Evolutionary conservation across 2,113 vertebrate species (phyloP), one percentile per base, ranked within the genome.

Genomic region (Nothobranchius furzeri): DNA sequence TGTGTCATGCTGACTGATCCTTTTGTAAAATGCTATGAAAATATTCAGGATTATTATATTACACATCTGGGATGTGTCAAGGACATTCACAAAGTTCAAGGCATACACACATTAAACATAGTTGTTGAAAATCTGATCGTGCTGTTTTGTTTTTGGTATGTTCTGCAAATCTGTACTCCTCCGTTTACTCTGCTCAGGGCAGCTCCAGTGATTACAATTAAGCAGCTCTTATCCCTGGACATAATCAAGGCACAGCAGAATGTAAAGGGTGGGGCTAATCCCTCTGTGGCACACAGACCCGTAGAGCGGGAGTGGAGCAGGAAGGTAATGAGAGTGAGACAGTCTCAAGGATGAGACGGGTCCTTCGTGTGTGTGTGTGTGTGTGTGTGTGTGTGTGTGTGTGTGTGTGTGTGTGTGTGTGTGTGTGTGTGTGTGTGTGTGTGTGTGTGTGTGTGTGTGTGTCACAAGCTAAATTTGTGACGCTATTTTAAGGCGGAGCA

Each of bases 161-260:
- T 58, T 62, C 7, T 37, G 56, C 37, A 70, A 48, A 70, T 70
- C 58, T 37, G 5, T 45, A 53, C 51, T 65, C 60, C 64, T 35
- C 63, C 72, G 68, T 84, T 81, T 76, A 75, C 42, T 14, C 73
- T 73, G 64, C 68, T 25, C 73, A 82, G 72, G 75, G 73, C 62
- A 75, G 79, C 76, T 85, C 76, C 76, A 89, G 83, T 81, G 87
- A 91, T 91, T 88, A 92, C 82, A 91, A 91, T 90, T 91, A 92
- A 92, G 90, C 87, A 82, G 85, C 88, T 90, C 86, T 92, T 89
- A 88, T 90, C 88, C 87, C 70, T 81, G 79, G 83, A 89, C 85
- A 92, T 91, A 87, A 89, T 88, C 91, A 89, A 88, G 79, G 46
- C 85, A 74, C 74, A 77, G 60, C 79, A 87, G 56, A 74, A 83